These are phyloP conservation scores for Galaxea fascicularis DNA, from an alignment of 92 coral and sea anemone species.

Conservation along the genomic window DNA sequence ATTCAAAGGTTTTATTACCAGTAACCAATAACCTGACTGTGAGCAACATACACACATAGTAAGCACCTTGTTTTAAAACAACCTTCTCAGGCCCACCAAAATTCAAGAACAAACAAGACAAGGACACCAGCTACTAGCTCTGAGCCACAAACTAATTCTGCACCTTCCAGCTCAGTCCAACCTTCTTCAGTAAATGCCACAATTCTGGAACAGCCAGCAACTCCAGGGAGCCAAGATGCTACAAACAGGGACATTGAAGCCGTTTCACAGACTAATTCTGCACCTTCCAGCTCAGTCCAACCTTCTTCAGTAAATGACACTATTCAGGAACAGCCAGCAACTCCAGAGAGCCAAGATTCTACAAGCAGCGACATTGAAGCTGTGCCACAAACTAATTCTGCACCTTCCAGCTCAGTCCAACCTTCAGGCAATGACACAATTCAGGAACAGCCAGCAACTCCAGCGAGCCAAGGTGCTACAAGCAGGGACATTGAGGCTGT, in stretches of 20 bases:
- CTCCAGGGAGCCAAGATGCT: not conserved
- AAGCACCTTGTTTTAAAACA: not conserved
- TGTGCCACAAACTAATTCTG: conserved; percentile 42
- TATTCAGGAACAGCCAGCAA: conserved; percentile 4
- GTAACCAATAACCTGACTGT: too few species aligned
- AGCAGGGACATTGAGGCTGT: not conserved
- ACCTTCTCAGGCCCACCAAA: conserved; percentile 38
- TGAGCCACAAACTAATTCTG: conserved; percentile 33
- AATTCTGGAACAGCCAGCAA: conserved; percentile 3
- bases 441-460: conserved; percentile 8
- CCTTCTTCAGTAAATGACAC: not conserved
- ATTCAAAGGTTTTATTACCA: too few species aligned
- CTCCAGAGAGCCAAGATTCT: not conserved
- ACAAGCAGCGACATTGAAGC: not conserved
- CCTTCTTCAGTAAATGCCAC: not conserved
- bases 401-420: conserved; percentile 19
- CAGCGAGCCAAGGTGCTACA: not conserved
- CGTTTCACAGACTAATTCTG: conserved; percentile 45
- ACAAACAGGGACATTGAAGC: not conserved
- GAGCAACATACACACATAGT: too few species aligned
- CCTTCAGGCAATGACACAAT: not conserved
- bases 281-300: conserved; percentile 19
- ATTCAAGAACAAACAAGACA: not conserved
- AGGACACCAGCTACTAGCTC: not conserved
- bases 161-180: conserved; percentile 19